A percentile compares a stretch with the other conserved stretches of the same genome.
phyloP scores from a whole-genome alignment of 2,113 vertebrate genomes.

The Gymnobelideus leadbeateri region DNA sequence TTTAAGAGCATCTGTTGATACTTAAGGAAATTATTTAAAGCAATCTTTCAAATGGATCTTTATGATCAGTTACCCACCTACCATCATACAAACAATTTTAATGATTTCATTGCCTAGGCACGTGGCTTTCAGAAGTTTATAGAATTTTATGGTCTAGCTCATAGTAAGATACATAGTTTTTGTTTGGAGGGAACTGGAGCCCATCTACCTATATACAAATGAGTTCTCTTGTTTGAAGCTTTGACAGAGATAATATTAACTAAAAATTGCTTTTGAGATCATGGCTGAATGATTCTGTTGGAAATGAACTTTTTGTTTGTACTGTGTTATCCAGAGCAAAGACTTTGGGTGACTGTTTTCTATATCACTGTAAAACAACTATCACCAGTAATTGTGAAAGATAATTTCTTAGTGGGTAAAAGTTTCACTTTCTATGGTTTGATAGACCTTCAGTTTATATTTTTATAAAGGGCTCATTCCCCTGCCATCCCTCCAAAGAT shows the following conservation, averaged over 20 bases:
- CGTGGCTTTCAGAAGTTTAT: neutral
- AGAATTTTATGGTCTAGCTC: neutral
- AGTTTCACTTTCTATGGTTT: neutral
- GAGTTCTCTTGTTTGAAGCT: slow-evolving; percentile 22
- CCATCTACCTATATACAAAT: neutral
- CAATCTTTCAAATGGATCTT: neutral
- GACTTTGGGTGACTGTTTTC: neutral
- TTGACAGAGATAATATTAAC: neutral
- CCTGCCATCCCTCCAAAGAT: neutral
- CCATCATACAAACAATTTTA: slow-evolving; percentile 15
- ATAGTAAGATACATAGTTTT: neutral
- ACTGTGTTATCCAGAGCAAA: neutral
- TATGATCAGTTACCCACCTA: neutral
- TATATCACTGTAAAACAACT: neutral
- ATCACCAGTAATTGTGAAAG: neutral
- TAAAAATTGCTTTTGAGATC: neutral
- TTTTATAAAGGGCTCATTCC: slow-evolving; percentile 12
- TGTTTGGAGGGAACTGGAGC: slow-evolving; percentile 8
- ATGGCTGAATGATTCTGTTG: neutral
- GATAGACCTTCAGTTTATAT: neutral
- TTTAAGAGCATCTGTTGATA: neutral
- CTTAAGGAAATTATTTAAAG: neutral
- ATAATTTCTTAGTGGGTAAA: neutral
- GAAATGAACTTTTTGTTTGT: neutral
- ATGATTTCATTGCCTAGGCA: neutral